Conservation (phyloP, 2,113 vertebrate genomes). For the Apteryx owenii region DNA sequence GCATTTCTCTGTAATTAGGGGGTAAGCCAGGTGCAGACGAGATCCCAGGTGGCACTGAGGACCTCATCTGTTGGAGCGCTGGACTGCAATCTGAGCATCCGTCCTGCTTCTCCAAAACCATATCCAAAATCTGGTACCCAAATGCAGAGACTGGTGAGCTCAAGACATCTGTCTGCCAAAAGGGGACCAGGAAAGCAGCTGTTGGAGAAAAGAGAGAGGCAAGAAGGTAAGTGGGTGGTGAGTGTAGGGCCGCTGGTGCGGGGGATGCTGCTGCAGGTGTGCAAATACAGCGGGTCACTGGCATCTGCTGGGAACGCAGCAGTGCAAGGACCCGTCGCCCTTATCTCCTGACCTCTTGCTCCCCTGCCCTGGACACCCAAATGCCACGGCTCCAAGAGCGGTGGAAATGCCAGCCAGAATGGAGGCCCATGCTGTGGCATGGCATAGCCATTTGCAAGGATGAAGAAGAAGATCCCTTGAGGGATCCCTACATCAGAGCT, state of each 20-base stretch:
- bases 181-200: not conserved
- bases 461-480: rapidly evolving
- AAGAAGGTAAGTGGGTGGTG: not conserved
- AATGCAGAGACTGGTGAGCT: not conserved
- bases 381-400: not conserved
- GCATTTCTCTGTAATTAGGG: not conserved
- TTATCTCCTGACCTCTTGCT: slow-evolving; percentile 38
- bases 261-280: not conserved
- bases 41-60: not conserved
- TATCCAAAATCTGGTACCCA: not conserved
- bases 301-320: not conserved
- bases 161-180: not conserved
- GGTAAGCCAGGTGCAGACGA: not conserved
- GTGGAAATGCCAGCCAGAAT: not conserved
- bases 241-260: rapidly evolving
- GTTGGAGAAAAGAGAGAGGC: not conserved
- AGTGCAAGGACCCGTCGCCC: rapidly evolving
- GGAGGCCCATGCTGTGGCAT: rapidly evolving
- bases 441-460: not conserved
- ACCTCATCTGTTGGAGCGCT: not conserved
- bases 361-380: not conserved
- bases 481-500: not conserved
- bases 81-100: not conserved
- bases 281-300: slow-evolving; percentile 10
- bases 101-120: not conserved